These are phyloP conservation scores for Paragorgia papillata DNA, from an alignment of 92 coral and sea anemone species.

Conservation along the genomic window DNA sequence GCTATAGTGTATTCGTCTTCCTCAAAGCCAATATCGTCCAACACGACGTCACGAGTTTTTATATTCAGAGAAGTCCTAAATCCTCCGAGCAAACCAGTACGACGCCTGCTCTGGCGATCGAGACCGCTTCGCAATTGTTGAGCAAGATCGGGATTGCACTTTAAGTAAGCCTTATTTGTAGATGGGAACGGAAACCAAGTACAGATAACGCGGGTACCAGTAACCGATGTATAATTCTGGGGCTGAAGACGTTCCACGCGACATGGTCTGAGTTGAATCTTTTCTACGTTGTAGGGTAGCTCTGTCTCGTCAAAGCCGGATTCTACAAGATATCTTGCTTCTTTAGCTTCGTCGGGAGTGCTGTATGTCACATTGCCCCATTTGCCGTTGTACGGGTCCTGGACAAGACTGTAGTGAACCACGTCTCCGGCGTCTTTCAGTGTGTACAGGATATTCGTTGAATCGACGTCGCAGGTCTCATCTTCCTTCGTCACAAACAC, in stretches of 20 bases:
- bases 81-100: background rate
- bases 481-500: conserved; percentile 22
- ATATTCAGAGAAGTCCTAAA: background rate
- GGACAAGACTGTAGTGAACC: background rate
- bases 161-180: conserved; percentile 4
- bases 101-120: too few species aligned
- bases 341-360: background rate
- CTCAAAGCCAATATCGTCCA: background rate
- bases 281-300: conserved; percentile 3
- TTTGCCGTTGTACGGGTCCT: background rate
- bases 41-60: background rate
- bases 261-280: background rate
- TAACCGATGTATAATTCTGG: background rate
- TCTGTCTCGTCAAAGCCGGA: background rate
- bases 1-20: conserved; percentile 22
- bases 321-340: background rate
- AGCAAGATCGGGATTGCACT: conserved; percentile 2
- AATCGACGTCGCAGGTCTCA: conserved; percentile 14
- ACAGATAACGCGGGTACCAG: background rate
- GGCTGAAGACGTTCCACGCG: conserved; percentile 14
- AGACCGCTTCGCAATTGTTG: background rate
- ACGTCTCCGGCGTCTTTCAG: conserved; percentile 2
- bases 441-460: background rate
- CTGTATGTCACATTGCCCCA: conserved; percentile 28
- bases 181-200: conserved; percentile 33